Evolutionary conservation across 2,113 vertebrate genomes (phyloP).

Genomic region (Sebastes schlegelii): DNA sequence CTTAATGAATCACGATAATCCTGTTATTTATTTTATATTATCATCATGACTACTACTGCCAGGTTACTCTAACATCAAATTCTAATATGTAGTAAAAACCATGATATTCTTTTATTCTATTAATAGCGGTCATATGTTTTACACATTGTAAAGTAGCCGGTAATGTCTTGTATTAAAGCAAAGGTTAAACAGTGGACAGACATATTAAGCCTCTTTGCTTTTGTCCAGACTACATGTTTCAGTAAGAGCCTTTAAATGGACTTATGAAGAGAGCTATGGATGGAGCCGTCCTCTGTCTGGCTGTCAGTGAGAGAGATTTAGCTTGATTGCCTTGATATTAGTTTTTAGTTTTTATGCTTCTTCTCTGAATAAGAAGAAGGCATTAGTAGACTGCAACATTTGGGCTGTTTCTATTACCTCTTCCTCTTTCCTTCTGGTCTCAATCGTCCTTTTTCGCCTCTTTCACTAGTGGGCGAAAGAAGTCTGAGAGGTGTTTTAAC

Average conservation of each 20-base stretch:
- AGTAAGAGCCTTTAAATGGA: slow-evolving; percentile 73
- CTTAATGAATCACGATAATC: background rate
- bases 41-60: background rate
- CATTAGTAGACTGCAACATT: background rate
- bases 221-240: slow-evolving; percentile 61
- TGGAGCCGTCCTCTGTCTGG: slow-evolving; percentile 41
- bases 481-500: slow-evolving; percentile 37
- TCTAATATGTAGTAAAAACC: background rate
- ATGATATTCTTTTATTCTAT: background rate
- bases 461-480: background rate
- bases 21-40: background rate
- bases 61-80: background rate
- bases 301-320: slow-evolving; percentile 17
- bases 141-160: background rate
- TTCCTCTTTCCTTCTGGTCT: background rate
- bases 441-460: background rate
- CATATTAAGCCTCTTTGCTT: slow-evolving; percentile 75
- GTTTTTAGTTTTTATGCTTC: slow-evolving; percentile 20
- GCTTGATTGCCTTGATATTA: slow-evolving; percentile 8
- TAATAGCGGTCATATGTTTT: background rate
- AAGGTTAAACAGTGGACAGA: slow-evolving; percentile 60
- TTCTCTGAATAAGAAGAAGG: slow-evolving; percentile 3
- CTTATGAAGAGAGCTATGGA: slow-evolving; percentile 47
- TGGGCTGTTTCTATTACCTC: background rate
- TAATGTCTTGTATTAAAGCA: slow-evolving; percentile 31